A percentile compares a stretch with the other conserved stretches of the same genome.
These are phyloP conservation scores for Gallinago solitaria DNA, from an alignment of 2,797 vertebrate species.

Conservation along the genomic window DNA sequence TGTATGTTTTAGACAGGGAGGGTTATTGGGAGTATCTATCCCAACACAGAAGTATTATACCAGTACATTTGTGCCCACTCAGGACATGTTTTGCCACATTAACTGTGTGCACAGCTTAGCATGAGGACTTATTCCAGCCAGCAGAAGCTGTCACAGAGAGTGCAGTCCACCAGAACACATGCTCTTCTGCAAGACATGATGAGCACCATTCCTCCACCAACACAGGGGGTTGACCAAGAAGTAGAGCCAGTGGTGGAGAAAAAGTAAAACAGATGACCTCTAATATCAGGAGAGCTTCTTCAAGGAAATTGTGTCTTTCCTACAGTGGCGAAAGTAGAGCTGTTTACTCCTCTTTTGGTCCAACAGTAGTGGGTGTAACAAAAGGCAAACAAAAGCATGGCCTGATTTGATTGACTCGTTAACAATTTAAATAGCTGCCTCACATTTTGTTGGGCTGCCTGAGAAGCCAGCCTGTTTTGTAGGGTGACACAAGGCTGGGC, in stretches of 20 bases:
- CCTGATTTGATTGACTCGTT: neutral
- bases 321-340: neutral
- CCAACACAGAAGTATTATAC: neutral
- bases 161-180: rapidly evolving
- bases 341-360: neutral
- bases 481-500: neutral
- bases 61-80: neutral
- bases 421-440: neutral
- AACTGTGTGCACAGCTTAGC: neutral
- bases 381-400: neutral
- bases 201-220: neutral
- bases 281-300: neutral
- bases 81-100: neutral
- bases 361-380: neutral
- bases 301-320: neutral
- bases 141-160: neutral
- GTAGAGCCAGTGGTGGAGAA: neutral
- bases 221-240: neutral
- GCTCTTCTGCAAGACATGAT: neutral
- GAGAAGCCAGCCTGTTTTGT: neutral
- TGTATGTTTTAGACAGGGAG: neutral
- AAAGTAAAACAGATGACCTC: neutral
- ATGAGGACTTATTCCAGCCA: neutral
- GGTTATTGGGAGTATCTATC: neutral
- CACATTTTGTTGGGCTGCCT: neutral